Evolutionary conservation across 1,140 invertebrate genomes (phyloP), one percentile per base, ranked within the genome.

Genomic region (Aphidius gifuensis): DNA sequence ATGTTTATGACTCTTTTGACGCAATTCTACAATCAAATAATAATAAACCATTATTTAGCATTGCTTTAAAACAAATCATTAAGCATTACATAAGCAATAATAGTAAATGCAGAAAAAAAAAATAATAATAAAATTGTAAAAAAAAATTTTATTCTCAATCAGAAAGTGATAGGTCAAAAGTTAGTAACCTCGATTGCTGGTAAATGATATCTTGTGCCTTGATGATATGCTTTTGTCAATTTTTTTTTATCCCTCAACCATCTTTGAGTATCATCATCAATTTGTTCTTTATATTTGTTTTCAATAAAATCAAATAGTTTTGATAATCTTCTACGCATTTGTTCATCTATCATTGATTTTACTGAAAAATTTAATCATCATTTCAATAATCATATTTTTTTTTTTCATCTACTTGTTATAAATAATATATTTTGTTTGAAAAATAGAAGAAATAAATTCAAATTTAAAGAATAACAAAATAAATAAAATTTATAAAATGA

Each of bases 121-220:
- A 6, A 51, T 47, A 8, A 16, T 47, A 8, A 23, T 51, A 49
- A 11, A 55, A 49, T 51, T 48, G 7, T 38, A 38, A 48, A 48
- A 39, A 45, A 60, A 53, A 45, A 45, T 50, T 11, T 40, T 49
- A 38, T 38, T 9, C n/a, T 46, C 40, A 46, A 58, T 50, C 23
- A 50, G 46, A 21, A 56, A 56, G 23, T 61, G 21, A 50, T 43
- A 56, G 48, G 53, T 64, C 54, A 49, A 61, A 48, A 58, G 51
- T 53, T 65, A 65, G 67, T 67, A 71, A 78, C 76, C 74, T 78
- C 40, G 47, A 78, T 65, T 16, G 40, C 59, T 65, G 60, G 58
- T n/a, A 75, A 69, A 60, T 74, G 51, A 45, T 65, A 53, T 21
- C 60, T 40, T 23, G 65, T 61, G 60, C 55, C 67, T 38, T 47